Conservation (phyloP, 2,888 invertebrate species). For the Nemoura dubitans region DNA sequence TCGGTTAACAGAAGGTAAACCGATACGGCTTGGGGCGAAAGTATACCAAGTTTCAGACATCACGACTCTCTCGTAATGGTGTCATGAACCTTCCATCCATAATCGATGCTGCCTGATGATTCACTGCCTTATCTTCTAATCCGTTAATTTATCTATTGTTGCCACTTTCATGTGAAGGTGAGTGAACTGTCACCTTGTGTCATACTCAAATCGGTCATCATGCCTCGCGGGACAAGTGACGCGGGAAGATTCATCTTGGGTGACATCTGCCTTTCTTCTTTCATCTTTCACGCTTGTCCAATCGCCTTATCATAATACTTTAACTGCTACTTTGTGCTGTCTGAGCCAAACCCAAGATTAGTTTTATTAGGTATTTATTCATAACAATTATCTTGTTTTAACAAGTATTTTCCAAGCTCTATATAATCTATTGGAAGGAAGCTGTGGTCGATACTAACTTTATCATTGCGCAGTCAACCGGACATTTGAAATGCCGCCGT, state of each 20-base stretch:
- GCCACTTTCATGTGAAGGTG: neutral
- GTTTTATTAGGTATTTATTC: neutral
- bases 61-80: neutral
- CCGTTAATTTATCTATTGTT: neutral
- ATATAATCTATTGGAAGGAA: neutral
- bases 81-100: slow-evolving; percentile 12
- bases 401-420: neutral
- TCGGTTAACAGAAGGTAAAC: neutral
- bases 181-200: neutral
- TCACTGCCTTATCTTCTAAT: neutral
- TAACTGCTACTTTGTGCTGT: no score
- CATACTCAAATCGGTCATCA: neutral
- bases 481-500: no score
- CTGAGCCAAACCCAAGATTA: no score
- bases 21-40: neutral
- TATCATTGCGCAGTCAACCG: no score
- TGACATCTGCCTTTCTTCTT: no score
- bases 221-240: no score
- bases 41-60: neutral
- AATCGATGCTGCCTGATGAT: neutral
- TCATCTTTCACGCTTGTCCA: no score
- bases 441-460: neutral
- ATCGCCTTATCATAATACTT: no score
- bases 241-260: no score
- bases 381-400: neutral